Base-by-base conservation (phyloP, 2,113 vertebrate genomes). In the Oophaga pumilio region DNA sequence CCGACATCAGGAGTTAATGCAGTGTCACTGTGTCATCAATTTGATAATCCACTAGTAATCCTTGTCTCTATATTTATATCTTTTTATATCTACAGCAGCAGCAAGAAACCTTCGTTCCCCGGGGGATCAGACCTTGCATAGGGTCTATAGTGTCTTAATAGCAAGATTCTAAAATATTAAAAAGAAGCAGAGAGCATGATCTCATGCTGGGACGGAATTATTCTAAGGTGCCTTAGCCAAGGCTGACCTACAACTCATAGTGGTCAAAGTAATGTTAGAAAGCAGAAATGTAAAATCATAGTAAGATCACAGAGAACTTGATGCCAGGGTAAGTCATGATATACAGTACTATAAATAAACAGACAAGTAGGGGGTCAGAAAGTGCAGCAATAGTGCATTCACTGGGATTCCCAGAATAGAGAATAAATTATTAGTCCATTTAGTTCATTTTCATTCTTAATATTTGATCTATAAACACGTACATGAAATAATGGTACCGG, bases 21-120 rank as follows among this genome's bases (percentile, higher is more conserved):
- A 80, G 26, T 33, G 77, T 80, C 77, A 8, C 77, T 12, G 52
- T 79, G 76, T 57, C 77, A 80, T 59, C 24, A 80, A 22, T 28
- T 28, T 60, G n/a, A 79, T 79, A 26, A 79, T 79, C 52, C 76
- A 59, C 53, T 79, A 24, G 52, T 78, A 79, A 79, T 57, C 76
- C 76, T 9, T 57, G 76, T 43, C n/a, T 33, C 59, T 64, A 49
- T 49, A 82, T 49, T 81, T 62, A 24, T 24, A 57, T 9, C 26
- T 33, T 26, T 59, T 26, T 78, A 28, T 43, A n/a, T 64, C 24
- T 24, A 49, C 57, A 81, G 56, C 53, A 57, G 56, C 53, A 57
- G 24, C 33, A 52, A 22, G 18, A 76, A 76, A 22, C 56, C 3
- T 33, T 59, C 12, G 9, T 18, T 59, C 56, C n/a, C 56, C 6